Base-by-base conservation (phyloP, 2,888 invertebrate genomes). In the Athalia circularis region DNA sequence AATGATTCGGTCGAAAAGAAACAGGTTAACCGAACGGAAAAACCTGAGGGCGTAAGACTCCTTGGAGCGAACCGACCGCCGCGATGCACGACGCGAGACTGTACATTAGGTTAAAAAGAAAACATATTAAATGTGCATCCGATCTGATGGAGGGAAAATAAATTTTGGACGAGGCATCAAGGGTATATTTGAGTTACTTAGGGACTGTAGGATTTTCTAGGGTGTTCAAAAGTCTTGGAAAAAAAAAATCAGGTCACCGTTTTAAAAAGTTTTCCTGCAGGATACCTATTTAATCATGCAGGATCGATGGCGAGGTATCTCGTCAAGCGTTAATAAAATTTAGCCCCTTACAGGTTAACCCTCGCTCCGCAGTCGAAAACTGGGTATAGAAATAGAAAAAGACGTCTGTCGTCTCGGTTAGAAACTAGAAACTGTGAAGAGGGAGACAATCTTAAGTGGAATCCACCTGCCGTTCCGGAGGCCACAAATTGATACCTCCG, bases 401-500 rank as follows among this genome's bases (percentile, higher is more conserved):
- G 43, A 48, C 57, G 72, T 15, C 45, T 72, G 59, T 72, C 72
- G 72, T 59, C 72, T 72, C 57, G 72, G 72, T 72, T 59, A 59
- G 57, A 15, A 59, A 9, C 65, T 65, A 65, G 65, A 48, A 77
- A 52, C 65, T 15, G 48, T 54, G 13, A 47, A 47, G 11, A 54
- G 65, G 65, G 77, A 67, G 65, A 72, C 72, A 57, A 72, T 72
- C 72, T 72, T 59, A 45, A 72, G 13, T 59, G 72, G 67, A 68
- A 78, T 78, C 78, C 78, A 78, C 78, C 78, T 78, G 78, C 68
- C 72, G 78, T 67, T 77, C 9, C 57, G n/a, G 65, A 29, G 50
- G 48, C 48, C 78, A 74, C 72, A 78, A 78, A 78, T 78, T 78
- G 78, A 78, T 78, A 78, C 78, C 78, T 64, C 50, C 65, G 50